A percentile compares a stretch with the other conserved stretches of the same genome.
Conservation (phyloP, 2,888 invertebrate species). For the Prosopocoilus inquinatus region DNA sequence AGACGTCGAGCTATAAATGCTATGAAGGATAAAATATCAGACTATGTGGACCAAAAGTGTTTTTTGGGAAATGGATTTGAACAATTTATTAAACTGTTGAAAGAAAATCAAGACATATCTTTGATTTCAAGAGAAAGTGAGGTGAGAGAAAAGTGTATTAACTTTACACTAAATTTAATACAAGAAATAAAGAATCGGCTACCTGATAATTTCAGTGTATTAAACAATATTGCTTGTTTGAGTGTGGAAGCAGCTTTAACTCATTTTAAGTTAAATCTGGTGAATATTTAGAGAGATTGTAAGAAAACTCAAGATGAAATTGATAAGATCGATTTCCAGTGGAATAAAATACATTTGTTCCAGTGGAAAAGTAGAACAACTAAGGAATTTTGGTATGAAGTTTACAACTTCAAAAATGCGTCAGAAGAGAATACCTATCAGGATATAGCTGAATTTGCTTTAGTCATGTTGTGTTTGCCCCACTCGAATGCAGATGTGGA, state of each 20-base stretch:
- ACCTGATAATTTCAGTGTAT: neutral
- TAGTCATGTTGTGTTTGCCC: neutral
- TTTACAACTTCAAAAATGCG: neutral
- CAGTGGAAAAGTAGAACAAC: neutral
- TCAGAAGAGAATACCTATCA: too few species aligned
- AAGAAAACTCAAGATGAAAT: neutral
- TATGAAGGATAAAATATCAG: too few species aligned
- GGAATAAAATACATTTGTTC: too few species aligned
- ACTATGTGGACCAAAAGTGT: neutral
- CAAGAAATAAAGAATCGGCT: neutral
- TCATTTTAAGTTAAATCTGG: too few species aligned
- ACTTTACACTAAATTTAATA: neutral
- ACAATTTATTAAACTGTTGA: too few species aligned
- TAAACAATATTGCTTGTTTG: neutral
- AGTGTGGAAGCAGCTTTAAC: neutral
- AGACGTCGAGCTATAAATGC: too few species aligned
- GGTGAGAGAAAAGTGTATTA: neutral
- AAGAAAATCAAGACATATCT: too few species aligned
- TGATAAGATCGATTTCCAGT: too few species aligned
- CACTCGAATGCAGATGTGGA: neutral
- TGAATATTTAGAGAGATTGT: neutral
- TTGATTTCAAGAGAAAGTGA: neutral
- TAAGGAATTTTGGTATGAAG: neutral
- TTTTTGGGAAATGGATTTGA: neutral
- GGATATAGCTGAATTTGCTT: too few species aligned